Evolutionary conservation across 2,797 vertebrate genomes (phyloP).

Genomic region (Ptychobarbus kaznakovi): DNA sequence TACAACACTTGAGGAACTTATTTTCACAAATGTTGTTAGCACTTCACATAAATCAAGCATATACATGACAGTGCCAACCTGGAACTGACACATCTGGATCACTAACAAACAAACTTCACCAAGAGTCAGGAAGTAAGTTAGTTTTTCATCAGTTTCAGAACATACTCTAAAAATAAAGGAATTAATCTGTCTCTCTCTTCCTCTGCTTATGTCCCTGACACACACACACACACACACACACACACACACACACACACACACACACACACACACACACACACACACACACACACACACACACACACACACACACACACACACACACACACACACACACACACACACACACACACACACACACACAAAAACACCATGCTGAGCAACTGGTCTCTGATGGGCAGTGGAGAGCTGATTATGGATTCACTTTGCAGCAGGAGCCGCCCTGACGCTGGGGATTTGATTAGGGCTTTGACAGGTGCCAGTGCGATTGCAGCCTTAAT

Average conservation of each 20-base stretch:
- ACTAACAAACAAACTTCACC: not conserved
- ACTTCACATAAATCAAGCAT: not conserved
- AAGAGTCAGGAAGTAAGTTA: not conserved
- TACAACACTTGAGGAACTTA: not conserved
- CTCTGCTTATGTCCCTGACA: not conserved
- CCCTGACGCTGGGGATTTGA: slow-evolving; percentile 56
- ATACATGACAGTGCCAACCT: not conserved
- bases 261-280: slow-evolving; percentile 1
- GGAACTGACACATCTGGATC: not conserved
- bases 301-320: not conserved
- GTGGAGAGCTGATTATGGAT: slow-evolving; percentile 61
- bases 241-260: not conserved
- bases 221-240: not conserved
- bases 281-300: not conserved
- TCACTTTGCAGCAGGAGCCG: slow-evolving; percentile 60
- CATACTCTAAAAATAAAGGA: not conserved
- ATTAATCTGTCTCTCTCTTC: not conserved
- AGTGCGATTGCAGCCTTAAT: slow-evolving; percentile 60
- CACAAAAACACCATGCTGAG: slow-evolving; percentile 23
- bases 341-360: not conserved
- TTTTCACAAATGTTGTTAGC: not conserved
- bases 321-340: slow-evolving; percentile 2
- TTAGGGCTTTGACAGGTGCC: slow-evolving; percentile 57
- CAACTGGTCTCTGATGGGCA: slow-evolving; percentile 53
- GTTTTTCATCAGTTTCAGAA: not conserved